Evolutionary conservation across 37 sponge, comb jelly and placozoan genomes (phyloP), one percentile per base, ranked within the genome.

Genomic region (Cladorhizidae sp.): DNA sequence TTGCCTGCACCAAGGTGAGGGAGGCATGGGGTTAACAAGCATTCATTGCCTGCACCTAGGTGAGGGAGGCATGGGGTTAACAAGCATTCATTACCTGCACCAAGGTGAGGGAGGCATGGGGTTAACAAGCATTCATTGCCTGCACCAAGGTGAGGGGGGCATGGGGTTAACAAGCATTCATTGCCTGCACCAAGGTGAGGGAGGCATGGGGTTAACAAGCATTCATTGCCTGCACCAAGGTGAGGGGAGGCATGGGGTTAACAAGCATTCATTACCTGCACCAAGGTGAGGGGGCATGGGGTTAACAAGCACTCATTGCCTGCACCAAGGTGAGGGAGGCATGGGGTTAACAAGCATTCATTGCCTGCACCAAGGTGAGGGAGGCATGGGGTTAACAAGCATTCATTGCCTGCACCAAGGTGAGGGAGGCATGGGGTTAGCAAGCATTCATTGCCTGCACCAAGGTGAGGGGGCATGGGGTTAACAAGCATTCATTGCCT

Each of bases 161-260:
- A 59, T 59, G 28, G 7, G 5, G 61, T 17, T 17, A 59, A 59
- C 12, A 26, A 26, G n/a, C n/a, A n/a, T n/a, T n/a, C n/a, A n/a
- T n/a, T n/a, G n/a, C n/a, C n/a, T n/a, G n/a, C n/a, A n/a, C n/a
- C n/a, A n/a, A n/a, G n/a, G n/a, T n/a, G n/a, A n/a, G n/a, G n/a
- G n/a, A n/a, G n/a, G 98, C 98, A 12, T 67, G 90, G 31, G 93
- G 91, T 49, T 94, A 91, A 22, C 86, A 90, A 29, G 87, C 87
- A 39, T 88, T 95, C 61, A 90, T 95, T 40, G 81, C 96, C 3
- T 95, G 96, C 70, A 95, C 95, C 49, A 91, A 95, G 77, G 92
- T 76, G 37, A 5, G 59, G 6, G 3, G n/a, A 67, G 61, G 15
- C 3, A 59, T 59, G 28, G 7, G 5, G 61, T 17, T 17, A 59